Conservation (phyloP, 1,140 invertebrate genomes). For the Drosophila ogumai region DNA sequence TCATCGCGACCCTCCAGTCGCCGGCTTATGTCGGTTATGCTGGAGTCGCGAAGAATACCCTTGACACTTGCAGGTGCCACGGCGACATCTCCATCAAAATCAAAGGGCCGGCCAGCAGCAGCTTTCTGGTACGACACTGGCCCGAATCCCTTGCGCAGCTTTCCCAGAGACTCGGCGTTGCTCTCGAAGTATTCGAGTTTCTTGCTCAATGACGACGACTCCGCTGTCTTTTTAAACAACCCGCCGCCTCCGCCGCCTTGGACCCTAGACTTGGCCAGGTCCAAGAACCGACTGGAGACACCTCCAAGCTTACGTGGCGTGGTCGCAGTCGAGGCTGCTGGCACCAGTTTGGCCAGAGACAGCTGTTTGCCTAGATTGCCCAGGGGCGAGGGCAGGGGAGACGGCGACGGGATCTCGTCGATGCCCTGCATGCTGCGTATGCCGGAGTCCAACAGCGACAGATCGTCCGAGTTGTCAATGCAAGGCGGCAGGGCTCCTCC, state of each 20-base stretch:
- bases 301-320: constrained; percentile 64
- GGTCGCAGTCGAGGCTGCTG: constrained; percentile 14
- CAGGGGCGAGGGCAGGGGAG: constrained; percentile 44
- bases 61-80: constrained; percentile 85
- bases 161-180: not conserved
- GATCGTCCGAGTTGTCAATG: constrained; percentile 76
- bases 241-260: not conserved
- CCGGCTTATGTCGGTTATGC: constrained; percentile 85
- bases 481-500: constrained; percentile 43
- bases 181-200: constrained; percentile 1
- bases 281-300: constrained; percentile 72
- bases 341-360: constrained; percentile 8
- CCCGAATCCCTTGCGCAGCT: constrained; percentile 51
- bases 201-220: not conserved
- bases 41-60: constrained; percentile 90
- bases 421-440: constrained; percentile 80
- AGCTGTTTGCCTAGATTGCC: not conserved
- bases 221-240: not conserved
- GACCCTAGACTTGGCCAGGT: constrained; percentile 63
- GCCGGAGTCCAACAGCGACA: constrained; percentile 79
- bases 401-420: constrained; percentile 67
- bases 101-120: constrained; percentile 83
- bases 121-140: constrained; percentile 87
- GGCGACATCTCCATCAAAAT: constrained; percentile 20
- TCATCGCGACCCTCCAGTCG: constrained; percentile 66